Conservation (phyloP, 1,140 invertebrate species). For the Plodia interpunctella region DNA sequence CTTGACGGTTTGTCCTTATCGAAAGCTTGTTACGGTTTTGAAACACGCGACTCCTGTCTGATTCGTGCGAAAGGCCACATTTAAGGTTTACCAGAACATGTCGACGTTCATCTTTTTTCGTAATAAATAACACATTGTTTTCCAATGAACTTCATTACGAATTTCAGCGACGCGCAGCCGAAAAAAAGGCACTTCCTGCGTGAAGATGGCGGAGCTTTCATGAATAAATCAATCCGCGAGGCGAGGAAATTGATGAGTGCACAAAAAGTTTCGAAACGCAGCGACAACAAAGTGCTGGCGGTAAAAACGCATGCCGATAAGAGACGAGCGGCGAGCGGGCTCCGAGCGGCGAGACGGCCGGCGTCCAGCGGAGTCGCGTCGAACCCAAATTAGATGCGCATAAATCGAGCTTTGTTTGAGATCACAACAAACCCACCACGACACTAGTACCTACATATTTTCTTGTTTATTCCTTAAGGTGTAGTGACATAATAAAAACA, state of each 20-base stretch:
- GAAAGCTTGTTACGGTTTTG: slow-evolving; percentile 14
- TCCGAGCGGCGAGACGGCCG: slow-evolving; percentile 39
- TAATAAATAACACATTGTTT: slow-evolving; percentile 73
- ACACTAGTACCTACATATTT: slow-evolving; percentile 10
- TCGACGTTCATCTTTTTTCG: slow-evolving; percentile 30
- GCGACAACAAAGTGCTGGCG: slow-evolving; percentile 68
- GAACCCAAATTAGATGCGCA: slow-evolving; percentile 71
- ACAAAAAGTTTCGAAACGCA: slow-evolving; percentile 66
- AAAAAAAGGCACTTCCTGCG: slow-evolving; percentile 73
- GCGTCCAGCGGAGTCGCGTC: slow-evolving; percentile 35
- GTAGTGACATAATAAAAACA: not conserved
- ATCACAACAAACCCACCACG: slow-evolving; percentile 31
- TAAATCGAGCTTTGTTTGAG: slow-evolving; percentile 51
- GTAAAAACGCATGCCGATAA: slow-evolving; percentile 67
- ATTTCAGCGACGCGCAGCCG: slow-evolving; percentile 63
- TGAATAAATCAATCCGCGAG: slow-evolving; percentile 73
- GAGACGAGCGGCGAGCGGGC: slow-evolving; percentile 10
- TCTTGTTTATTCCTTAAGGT: not conserved
- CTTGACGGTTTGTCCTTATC: slow-evolving; percentile 26
- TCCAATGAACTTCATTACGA: slow-evolving; percentile 73
- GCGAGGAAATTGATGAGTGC: slow-evolving; percentile 74
- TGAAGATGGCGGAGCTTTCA: slow-evolving; percentile 62
- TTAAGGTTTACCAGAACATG: slow-evolving; percentile 14
- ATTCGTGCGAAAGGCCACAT: slow-evolving; percentile 3
- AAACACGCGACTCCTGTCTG: slow-evolving; percentile 4